Conservation (phyloP, 2,113 vertebrate species). For the Heterotilapia buettikoferi region DNA sequence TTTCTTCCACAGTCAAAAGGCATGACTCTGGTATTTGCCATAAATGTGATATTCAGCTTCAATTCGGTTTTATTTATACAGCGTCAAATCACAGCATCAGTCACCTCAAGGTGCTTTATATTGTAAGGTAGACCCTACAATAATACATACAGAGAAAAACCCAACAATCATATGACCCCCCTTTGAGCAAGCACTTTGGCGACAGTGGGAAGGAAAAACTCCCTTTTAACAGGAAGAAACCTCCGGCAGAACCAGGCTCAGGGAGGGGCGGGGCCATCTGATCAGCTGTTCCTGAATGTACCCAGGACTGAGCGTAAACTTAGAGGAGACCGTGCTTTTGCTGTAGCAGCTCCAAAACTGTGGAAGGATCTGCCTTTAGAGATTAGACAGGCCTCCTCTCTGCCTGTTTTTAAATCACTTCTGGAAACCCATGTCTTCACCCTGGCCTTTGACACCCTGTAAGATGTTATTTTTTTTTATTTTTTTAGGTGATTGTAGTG, state of each 20-base stretch:
- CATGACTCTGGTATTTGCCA: background rate
- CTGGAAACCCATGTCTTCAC: background rate
- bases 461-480: background rate
- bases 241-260: too few relatives aligned
- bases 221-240: too few relatives aligned
- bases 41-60: background rate
- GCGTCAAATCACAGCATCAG: background rate
- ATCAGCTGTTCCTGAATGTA: background rate
- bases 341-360: background rate
- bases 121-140: background rate
- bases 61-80: fast-evolving
- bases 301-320: background rate
- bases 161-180: fast-evolving
- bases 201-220: too few relatives aligned
- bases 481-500: background rate
- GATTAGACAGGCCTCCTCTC: background rate
- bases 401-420: background rate
- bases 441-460: fast-evolving
- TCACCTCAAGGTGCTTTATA: background rate
- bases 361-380: background rate
- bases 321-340: fast-evolving
- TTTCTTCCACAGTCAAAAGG: background rate
- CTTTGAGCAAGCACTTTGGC: too few relatives aligned
- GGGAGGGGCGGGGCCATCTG: background rate
- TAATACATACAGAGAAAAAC: background rate